Conservation (phyloP, 1,140 invertebrate species). For the Helicorthomorpha holstii region DNA sequence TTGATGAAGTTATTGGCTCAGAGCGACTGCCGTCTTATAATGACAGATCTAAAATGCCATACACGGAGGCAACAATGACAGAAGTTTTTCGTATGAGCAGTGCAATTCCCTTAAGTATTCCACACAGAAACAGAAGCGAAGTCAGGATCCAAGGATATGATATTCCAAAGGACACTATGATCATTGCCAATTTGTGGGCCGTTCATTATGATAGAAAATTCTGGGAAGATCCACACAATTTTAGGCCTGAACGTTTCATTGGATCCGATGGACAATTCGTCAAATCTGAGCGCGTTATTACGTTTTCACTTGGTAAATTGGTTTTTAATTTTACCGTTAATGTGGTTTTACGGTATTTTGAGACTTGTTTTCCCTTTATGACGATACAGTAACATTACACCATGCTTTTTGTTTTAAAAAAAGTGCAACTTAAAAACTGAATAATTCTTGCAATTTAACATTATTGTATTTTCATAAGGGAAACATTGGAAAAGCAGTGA, state of each 20-base stretch:
- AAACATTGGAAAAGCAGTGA: too few relatives aligned
- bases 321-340: too few relatives aligned
- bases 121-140: slow-evolving; percentile 3
- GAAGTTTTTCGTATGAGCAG: slow-evolving; percentile 65
- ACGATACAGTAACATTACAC: too few relatives aligned
- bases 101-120: slow-evolving; percentile 42
- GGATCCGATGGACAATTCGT: slow-evolving; percentile 39
- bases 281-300: slow-evolving; percentile 38
- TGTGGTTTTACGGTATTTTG: too few relatives aligned
- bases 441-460: too few relatives aligned
- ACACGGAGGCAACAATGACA: slow-evolving; percentile 76
- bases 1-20: slow-evolving; percentile 52
- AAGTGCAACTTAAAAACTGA: too few relatives aligned
- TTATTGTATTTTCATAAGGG: too few relatives aligned
- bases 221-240: slow-evolving; percentile 46
- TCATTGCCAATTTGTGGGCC: slow-evolving; percentile 47
- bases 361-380: too few relatives aligned
- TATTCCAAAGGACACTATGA: slow-evolving; percentile 32
- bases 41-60: slow-evolving; percentile 52
- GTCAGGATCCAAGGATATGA: slow-evolving; percentile 11
- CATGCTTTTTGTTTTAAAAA: too few relatives aligned
- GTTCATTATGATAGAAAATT: slow-evolving; percentile 43
- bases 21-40: slow-evolving; percentile 44
- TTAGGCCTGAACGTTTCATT: slow-evolving; percentile 55
- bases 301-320: slow-evolving; percentile 46